These are phyloP conservation scores for Patella depressa DNA, from an alignment of 2,888 invertebrate genomes.

Conservation along the genomic window DNA sequence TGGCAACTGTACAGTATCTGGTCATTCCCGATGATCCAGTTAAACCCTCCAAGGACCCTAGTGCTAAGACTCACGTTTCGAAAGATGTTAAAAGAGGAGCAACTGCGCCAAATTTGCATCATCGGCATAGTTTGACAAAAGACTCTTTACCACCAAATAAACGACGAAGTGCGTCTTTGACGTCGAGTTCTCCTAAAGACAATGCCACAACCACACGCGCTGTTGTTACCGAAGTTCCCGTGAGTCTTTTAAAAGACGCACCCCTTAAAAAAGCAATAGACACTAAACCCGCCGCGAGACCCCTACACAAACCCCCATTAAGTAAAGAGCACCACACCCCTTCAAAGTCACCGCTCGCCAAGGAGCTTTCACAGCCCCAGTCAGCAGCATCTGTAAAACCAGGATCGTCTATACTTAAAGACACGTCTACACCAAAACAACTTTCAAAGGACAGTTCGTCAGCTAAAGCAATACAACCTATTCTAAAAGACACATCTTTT, in stretches of 20 bases:
- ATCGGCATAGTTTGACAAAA: conserved; percentile 13
- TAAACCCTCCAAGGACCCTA: background rate
- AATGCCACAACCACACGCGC: background rate
- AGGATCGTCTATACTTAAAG: background rate
- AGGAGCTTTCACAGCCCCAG: background rate
- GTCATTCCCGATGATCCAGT: background rate
- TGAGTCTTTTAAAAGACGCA: background rate
- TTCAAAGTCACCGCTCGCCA: background rate
- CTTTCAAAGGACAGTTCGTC: too few species aligned
- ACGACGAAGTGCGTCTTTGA: conserved; percentile 1
- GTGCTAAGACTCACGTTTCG: background rate
- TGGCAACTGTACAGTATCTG: conserved; percentile 1
- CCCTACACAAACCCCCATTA: background rate
- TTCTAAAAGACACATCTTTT: too few species aligned
- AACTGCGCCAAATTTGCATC: conserved; percentile 6
- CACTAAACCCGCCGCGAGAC: background rate
- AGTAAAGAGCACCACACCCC: background rate
- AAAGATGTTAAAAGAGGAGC: background rate
- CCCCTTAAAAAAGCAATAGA: background rate
- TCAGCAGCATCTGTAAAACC: background rate
- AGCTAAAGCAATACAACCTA: too few species aligned
- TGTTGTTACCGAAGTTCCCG: background rate
- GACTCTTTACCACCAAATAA: background rate
- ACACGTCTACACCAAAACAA: background rate
- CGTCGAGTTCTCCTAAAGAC: background rate